These are phyloP conservation scores for Rapana venosa DNA, from an alignment of 2,888 invertebrate species.

Conservation along the genomic window DNA sequence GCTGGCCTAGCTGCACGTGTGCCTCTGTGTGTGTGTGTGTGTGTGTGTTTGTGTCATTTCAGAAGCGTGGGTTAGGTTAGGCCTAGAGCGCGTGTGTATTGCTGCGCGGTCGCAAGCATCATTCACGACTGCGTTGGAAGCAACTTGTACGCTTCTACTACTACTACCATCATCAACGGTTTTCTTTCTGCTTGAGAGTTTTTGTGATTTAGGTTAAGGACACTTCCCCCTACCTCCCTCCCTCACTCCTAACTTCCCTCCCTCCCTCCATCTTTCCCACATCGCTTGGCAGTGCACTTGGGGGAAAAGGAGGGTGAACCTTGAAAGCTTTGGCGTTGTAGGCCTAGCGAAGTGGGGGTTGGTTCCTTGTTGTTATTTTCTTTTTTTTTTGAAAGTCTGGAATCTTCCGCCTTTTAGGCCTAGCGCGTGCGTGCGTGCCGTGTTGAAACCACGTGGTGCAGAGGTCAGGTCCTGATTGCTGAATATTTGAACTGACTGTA, in stretches of 20 bases:
- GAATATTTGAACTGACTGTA: conserved; percentile 1
- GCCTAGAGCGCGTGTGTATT: too few relatives aligned
- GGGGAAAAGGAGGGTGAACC: too few relatives aligned
- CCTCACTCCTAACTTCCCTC: too few relatives aligned
- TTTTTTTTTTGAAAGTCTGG: conserved; percentile 8
- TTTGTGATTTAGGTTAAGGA: neutral
- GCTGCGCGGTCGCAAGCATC: too few relatives aligned
- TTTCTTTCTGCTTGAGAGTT: neutral
- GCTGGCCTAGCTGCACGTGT: too few relatives aligned
- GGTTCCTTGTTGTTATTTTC: neutral
- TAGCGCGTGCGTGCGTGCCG: conserved; percentile 10
- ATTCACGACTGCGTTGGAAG: too few relatives aligned
- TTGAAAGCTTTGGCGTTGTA: too few relatives aligned
- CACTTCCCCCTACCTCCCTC: neutral
- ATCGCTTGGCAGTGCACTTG: neutral
- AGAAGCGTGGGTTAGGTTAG: too few relatives aligned
- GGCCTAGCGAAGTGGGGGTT: too few relatives aligned
- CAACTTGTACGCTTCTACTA: neutral
- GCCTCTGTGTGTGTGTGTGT: too few relatives aligned
- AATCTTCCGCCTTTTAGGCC: neutral
- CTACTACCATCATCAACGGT: neutral
- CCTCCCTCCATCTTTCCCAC: neutral
- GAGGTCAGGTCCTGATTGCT: neutral
- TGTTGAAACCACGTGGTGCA: conserved; percentile 13
- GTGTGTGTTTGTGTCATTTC: too few relatives aligned